phyloP scores from a whole-genome alignment of 2,888 invertebrate species.

The Hypsopygia costalis region DNA sequence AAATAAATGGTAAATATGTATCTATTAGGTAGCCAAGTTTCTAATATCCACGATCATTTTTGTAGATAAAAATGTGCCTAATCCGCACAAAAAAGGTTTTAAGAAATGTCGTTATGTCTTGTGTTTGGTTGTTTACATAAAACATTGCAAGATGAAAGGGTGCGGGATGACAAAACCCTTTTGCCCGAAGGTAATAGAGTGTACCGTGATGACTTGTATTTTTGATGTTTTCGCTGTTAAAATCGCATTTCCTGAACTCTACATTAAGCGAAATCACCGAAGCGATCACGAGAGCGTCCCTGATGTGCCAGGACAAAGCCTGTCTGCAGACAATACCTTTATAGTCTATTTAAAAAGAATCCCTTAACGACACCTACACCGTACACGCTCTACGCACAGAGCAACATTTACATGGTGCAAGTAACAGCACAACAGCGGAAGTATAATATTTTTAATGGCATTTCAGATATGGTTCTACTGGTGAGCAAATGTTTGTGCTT shows the following conservation, averaged over 20 bases:
- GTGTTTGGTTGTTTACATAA: constrained; percentile 51
- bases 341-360: constrained; percentile 69
- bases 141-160: constrained; percentile 57
- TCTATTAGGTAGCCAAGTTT: constrained; percentile 16
- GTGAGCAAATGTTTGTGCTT: no score
- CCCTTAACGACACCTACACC: constrained; percentile 62
- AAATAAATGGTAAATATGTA: no score
- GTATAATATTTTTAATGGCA: no score
- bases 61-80: background rate
- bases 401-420: constrained; percentile 28
- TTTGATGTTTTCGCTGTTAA: constrained; percentile 76
- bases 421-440: constrained; percentile 15
- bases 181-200: constrained; percentile 70
- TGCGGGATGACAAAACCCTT: constrained; percentile 70
- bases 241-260: constrained; percentile 75
- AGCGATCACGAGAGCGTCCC: constrained; percentile 60
- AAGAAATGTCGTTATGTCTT: constrained; percentile 30
- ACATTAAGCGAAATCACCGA: constrained; percentile 62
- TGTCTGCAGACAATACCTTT: constrained; percentile 58
- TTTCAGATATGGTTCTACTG: no score
- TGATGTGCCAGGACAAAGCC: constrained; percentile 55
- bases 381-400: background rate
- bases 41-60: no score
- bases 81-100: background rate
- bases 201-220: constrained; percentile 72